phyloP scores from a whole-genome alignment of 2,113 vertebrate species.

The Tyrannus savana region DNA sequence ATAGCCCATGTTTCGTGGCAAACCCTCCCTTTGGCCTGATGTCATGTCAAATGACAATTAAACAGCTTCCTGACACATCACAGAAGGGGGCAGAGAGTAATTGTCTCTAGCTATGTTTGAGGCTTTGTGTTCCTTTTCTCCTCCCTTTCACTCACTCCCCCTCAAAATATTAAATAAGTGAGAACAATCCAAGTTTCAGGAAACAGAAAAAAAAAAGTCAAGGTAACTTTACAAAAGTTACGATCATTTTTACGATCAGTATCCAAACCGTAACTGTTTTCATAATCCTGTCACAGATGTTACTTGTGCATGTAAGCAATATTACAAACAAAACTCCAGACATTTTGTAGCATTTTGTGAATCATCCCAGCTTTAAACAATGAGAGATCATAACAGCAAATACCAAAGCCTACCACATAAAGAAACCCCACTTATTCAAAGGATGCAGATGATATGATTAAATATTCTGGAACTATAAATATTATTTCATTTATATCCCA shows the following conservation, averaged over 20 bases:
- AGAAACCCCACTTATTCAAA: neutral
- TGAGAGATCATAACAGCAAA: neutral
- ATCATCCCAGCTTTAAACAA: neutral
- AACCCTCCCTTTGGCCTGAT: neutral
- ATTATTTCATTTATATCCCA: neutral
- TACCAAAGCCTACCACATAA: neutral
- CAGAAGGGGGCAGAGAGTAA: neutral
- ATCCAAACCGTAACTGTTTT: neutral
- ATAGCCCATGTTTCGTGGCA: neutral
- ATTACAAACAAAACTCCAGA: neutral
- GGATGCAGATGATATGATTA: neutral
- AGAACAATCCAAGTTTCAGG: neutral
- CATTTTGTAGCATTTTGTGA: neutral
- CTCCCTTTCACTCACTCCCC: neutral
- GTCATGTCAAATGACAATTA: neutral
- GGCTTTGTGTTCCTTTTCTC: neutral
- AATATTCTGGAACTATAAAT: neutral
- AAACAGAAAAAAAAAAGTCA: neutral
- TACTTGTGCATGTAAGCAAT: neutral
- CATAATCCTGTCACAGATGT: neutral
- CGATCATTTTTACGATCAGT: neutral
- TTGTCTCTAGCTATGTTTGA: neutral
- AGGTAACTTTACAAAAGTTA: neutral
- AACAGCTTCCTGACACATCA: neutral
- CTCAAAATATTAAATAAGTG: neutral